Conservation (phyloP, 2,113 vertebrate genomes). For the Lutjanus erythropterus region DNA sequence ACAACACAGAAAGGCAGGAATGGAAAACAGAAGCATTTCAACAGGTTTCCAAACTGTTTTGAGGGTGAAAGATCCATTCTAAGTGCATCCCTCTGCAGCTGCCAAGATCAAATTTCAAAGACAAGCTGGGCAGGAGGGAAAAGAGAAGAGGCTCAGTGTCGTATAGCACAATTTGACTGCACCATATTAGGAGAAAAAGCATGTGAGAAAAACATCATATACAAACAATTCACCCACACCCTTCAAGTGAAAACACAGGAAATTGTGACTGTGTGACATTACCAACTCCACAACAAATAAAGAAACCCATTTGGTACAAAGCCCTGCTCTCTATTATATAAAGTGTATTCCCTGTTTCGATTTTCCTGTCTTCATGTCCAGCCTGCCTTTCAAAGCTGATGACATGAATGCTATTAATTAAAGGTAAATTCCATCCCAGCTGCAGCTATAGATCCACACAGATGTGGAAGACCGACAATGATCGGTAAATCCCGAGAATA, state of each 20-base stretch:
- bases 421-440: conserved; percentile 15
- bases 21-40: background rate
- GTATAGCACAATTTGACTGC: background rate
- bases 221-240: background rate
- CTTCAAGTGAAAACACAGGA: conserved; percentile 6
- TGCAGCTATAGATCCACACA: conserved; percentile 7
- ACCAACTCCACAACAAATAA: background rate
- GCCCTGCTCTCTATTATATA: background rate
- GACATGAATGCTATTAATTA: conserved; percentile 8
- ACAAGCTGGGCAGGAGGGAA: background rate
- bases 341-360: background rate
- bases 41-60: conserved; percentile 27
- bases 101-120: conserved; percentile 22
- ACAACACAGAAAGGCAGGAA: background rate
- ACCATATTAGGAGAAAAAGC: conserved; percentile 10
- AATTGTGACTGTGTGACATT: background rate
- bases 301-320: background rate
- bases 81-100: conserved; percentile 1
- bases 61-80: background rate
- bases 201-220: background rate
- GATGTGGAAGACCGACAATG: conserved; percentile 1
- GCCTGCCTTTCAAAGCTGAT: conserved; percentile 15
- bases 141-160: background rate
- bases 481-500: conserved; percentile 33
- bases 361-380: conserved; percentile 1